Base-by-base conservation (phyloP, 2,113 vertebrate genomes). In the Illadopsis cleaveri region DNA sequence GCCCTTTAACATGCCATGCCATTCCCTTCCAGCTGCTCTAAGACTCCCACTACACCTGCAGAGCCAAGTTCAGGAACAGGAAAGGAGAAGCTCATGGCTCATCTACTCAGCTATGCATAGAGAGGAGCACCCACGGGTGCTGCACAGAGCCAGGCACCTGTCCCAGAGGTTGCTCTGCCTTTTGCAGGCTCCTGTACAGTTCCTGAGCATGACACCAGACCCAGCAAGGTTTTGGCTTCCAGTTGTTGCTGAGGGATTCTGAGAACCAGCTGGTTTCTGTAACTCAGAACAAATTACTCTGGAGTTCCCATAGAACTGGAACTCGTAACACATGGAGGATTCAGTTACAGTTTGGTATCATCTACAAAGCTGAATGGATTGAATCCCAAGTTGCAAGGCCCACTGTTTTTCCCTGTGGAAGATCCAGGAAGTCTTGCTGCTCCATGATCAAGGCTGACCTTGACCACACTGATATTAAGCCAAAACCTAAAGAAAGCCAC, bases 1-100 rank as follows among this genome's bases (percentile, higher is more conserved):
- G 5, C 1, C 2, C 35, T 73, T 77, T 22, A 30, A 44, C 9
- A 3, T 0, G 1, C 12, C 3, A 1, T 2, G 2, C 42, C 35
- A 9, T n/a, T 47, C 30, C 40, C 64, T 48, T 31, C 38, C 65
- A 45, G 82, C 6, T 58, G 35, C 35, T 4, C 12, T 11, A 15
- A 0, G 4, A 25, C 16, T 42, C 23, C 51, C 66, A 33, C 33
- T 4, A 4, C 61, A 85, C 12, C 47, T 51, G 57, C 44, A 80
- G 33, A 61, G 50, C 17, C 66, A 25, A 48, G 62, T 11, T 35
- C 18, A 40, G n/a, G 14, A 60, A 6, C 37, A 73, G 54, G n/a
- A 60, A 38, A 1, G 11, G 42, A 66, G 54, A 35, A 38, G n/a
- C 10, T 10, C 4, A 25, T 0, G 0, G 47, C 65, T 86, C 38